These are phyloP conservation scores for Coregonus ussuriensis DNA, from an alignment of 2,797 vertebrate species.

Conservation along the genomic window DNA sequence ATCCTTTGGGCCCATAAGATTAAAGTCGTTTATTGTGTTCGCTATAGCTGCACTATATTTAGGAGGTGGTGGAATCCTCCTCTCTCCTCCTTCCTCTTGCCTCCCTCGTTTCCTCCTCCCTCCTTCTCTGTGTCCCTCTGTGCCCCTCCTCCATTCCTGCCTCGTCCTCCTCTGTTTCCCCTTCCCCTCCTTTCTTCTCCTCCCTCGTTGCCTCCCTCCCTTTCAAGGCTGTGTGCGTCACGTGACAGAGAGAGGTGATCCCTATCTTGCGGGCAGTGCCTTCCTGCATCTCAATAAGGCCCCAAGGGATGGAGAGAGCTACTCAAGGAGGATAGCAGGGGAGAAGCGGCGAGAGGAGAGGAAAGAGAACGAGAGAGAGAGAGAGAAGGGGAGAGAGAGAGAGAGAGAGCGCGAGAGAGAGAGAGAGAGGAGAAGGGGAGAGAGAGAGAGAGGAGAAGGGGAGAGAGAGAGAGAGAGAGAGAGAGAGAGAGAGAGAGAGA, in stretches of 20 bases:
- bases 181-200: too few species aligned
- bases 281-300: background rate
- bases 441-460: background rate
- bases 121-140: background rate
- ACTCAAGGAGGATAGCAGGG: slow-evolving; percentile 14
- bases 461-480: background rate
- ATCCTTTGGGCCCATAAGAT: slow-evolving; percentile 28
- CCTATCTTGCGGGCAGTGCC: slow-evolving; percentile 36
- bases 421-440: background rate
- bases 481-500: background rate
- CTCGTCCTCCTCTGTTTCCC: too few species aligned
- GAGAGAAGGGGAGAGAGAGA: too few species aligned
- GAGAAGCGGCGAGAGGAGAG: background rate
- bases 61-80: slow-evolving; percentile 9
- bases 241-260: slow-evolving; percentile 47
- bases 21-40: slow-evolving; percentile 28
- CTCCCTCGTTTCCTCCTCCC: background rate
- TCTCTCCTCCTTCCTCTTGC: slow-evolving; percentile 8
- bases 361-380: background rate
- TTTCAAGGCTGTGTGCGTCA: slow-evolving; percentile 12
- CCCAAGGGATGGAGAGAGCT: background rate
- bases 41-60: slow-evolving; percentile 29
- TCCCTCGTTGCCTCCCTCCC: background rate
- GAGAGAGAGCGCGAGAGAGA: slow-evolving; percentile 10
- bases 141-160: too few species aligned